phyloP scores from a whole-genome alignment of 2,113 vertebrate genomes.

The Phyllostomus discolor region DNA sequence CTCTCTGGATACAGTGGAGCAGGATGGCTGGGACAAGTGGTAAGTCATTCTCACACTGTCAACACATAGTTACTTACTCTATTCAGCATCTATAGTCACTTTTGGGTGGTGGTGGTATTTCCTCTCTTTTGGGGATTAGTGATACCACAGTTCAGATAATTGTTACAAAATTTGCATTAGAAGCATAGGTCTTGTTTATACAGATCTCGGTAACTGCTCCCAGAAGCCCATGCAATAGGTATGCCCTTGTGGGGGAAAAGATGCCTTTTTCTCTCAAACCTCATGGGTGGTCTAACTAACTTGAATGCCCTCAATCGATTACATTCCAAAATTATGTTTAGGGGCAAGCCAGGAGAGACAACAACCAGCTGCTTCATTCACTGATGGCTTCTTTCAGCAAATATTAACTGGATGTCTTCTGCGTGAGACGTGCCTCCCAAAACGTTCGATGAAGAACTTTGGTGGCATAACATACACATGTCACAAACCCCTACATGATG shows the following conservation, averaged over 20 bases:
- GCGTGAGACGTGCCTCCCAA: not conserved
- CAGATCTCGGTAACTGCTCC: not conserved
- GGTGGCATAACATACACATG: not conserved
- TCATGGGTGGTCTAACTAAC: not conserved
- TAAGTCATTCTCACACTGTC: not conserved
- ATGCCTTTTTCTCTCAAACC: not conserved
- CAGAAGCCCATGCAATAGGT: too few relatives aligned
- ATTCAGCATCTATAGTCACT: not conserved
- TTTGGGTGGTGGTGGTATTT: not conserved
- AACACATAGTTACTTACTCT: not conserved
- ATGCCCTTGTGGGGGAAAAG: not conserved
- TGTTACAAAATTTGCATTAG: not conserved
- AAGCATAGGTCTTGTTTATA: not conserved
- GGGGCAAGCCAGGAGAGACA: not conserved
- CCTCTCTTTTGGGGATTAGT: not conserved
- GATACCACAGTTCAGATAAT: too few relatives aligned
- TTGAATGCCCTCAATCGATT: not conserved
- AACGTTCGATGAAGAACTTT: not conserved
- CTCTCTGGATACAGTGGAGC: not conserved
- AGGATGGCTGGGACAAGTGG: not conserved
- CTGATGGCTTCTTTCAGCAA: not conserved
- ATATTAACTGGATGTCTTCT: not conserved
- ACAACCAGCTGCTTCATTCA: not conserved
- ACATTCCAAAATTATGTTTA: not conserved
- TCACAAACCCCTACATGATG: too few relatives aligned